Evolutionary conservation across 2,797 vertebrate species (phyloP).

Genomic region (Oryzias sinensis): DNA sequence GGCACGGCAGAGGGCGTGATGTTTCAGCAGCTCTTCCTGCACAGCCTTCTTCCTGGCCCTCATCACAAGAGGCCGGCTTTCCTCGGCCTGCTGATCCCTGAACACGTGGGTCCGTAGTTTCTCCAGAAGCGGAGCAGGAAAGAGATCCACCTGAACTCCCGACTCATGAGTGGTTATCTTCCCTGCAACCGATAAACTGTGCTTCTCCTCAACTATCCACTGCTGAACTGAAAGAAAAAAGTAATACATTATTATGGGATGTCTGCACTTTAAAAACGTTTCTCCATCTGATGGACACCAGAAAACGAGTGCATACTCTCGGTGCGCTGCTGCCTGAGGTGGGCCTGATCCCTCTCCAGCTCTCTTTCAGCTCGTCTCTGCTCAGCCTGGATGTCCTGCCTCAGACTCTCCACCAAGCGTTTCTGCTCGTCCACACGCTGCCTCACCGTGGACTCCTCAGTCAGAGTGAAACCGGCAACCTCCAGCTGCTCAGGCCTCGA

Average conservation of each 20-base stretch:
- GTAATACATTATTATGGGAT: too few relatives aligned
- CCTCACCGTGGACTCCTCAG: constrained; percentile 65
- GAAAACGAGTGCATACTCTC: constrained; percentile 78
- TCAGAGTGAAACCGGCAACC: constrained; percentile 45
- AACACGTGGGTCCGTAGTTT: constrained; percentile 44
- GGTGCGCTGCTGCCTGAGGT: constrained; percentile 78
- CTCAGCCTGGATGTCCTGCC: constrained; percentile 83
- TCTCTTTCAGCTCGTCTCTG: constrained; percentile 83
- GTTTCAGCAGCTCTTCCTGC: constrained; percentile 82
- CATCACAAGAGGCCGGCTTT: constrained; percentile 40
- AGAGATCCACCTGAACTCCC: constrained; percentile 81
- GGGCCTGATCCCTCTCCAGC: constrained; percentile 82
- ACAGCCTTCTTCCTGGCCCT: constrained; percentile 82
- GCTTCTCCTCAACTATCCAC: constrained; percentile 85
- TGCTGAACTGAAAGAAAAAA: constrained; percentile 79
- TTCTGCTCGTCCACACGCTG: constrained; percentile 81
- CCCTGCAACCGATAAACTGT: constrained; percentile 66
- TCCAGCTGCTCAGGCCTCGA: constrained; percentile 59
- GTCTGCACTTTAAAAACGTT: too few relatives aligned
- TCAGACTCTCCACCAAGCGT: constrained; percentile 80
- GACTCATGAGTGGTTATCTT: constrained; percentile 78
- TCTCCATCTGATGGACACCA: neutral
- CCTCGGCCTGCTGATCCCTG: constrained; percentile 43
- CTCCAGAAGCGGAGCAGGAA: constrained; percentile 42
- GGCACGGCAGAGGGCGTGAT: constrained; percentile 77